Base-by-base conservation (phyloP, 1,140 invertebrate genomes). In the Drosophila nikananu region DNA sequence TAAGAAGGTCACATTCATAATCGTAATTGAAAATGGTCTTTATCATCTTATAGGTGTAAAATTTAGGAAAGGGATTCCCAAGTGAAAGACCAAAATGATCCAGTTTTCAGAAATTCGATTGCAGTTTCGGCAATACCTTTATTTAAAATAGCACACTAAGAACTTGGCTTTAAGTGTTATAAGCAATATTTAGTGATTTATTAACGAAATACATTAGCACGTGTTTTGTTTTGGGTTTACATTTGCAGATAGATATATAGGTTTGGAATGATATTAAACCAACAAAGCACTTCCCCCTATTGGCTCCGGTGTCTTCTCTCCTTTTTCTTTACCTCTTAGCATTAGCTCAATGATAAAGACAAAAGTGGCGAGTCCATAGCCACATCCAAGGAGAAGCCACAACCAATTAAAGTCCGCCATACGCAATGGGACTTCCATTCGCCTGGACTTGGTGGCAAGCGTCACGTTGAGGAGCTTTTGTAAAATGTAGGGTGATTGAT, bases 301-400 rank as follows among this genome's bases (percentile, higher is more conserved):
- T 23, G 6, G 1, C 6, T 15, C 6, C 15, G 19, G 3, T 9
- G 6, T 9, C 6, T 8, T 32, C 2, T 8, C 32, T 2, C 3
- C 13, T 51, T 3, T 35, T 10, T 15, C 10, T 19, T 15, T 35
- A 32, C 37, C 35, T 6, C 44, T 41, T 1, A 67, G 8, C 7
- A 21, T 39, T 3, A 66, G 21, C 35, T 80, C 67, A 2, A 35
- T 35, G 0, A 80, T 35, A 30, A 80, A 72, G 17, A 46, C 51
- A 6, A 77, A 8, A 12, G 19, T 35, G 5, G 77, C 66, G 3
- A 65, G 2, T 2, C 37, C 39, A 27, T 72, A 79, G 25, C 54
- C 60, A 7, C 58, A 19, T 4, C 48, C 48, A 17, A 80, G 39
- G 3, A 80, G 32, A 46, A 55, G 49, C 46, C 65, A 76, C 6